Evolutionary conservation across 1,140 invertebrate genomes (phyloP).

Genomic region (Anoplolepis gracilipes): DNA sequence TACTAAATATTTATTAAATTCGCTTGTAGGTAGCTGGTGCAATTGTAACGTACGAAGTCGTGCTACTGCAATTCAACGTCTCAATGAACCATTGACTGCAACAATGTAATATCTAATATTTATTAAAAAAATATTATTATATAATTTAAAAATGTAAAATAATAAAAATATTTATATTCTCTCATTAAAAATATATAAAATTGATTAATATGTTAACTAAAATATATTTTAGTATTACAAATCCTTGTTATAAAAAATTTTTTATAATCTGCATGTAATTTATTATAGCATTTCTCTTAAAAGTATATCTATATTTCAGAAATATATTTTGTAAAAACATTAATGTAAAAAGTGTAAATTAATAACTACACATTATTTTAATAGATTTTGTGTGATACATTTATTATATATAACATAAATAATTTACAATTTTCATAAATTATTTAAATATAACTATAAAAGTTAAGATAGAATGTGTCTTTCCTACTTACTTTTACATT

Average conservation of each 20-base stretch:
- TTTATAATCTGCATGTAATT: not conserved
- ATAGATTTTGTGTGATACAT: not conserved
- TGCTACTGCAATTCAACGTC: slow-evolving; percentile 84
- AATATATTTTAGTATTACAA: not conserved
- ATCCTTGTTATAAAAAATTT: not conserved
- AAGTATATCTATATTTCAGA: not conserved
- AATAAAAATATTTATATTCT: slow-evolving; percentile 34
- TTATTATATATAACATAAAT: not conserved
- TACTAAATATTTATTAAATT: slow-evolving; percentile 25
- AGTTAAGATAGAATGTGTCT: too few species aligned
- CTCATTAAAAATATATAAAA: not conserved
- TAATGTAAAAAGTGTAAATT: not conserved
- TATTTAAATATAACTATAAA: slow-evolving; percentile 21
- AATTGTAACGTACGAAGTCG: slow-evolving; percentile 85
- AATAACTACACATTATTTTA: not conserved
- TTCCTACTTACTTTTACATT: not conserved
- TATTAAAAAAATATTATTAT: slow-evolving; percentile 15
- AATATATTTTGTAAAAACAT: slow-evolving; percentile 12
- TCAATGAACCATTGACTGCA: slow-evolving; percentile 72
- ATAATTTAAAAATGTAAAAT: not conserved
- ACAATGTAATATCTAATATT: not conserved
- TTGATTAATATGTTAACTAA: too few species aligned
- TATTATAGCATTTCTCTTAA: not conserved
- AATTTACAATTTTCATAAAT: not conserved
- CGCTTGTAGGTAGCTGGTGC: slow-evolving; percentile 84